Evolutionary conservation across 2,113 vertebrate genomes (phyloP).

Genomic region (Megaceryle maxima): DNA sequence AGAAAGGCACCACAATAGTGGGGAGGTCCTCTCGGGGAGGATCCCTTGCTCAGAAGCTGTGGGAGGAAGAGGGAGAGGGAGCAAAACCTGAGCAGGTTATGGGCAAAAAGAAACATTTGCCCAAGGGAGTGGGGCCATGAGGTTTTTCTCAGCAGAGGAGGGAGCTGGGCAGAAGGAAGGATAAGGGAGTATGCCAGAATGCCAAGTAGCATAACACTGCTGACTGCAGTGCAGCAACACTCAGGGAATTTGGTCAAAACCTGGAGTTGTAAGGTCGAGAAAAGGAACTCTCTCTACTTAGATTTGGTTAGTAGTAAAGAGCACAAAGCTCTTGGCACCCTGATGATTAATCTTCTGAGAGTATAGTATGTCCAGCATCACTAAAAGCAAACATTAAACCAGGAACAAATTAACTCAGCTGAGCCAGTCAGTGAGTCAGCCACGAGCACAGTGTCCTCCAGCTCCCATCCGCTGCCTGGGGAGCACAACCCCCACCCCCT

Average conservation of each 20-base stretch:
- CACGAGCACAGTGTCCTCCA: rapidly evolving
- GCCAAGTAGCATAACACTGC: background rate
- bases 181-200: background rate
- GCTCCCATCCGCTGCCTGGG: background rate
- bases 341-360: background rate
- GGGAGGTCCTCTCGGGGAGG: background rate
- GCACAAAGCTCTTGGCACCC: background rate
- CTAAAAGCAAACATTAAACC: background rate
- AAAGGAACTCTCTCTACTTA: background rate
- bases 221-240: background rate
- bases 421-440: background rate
- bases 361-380: background rate
- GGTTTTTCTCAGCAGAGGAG: background rate
- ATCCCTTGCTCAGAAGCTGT: background rate
- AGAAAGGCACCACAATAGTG: background rate
- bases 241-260: background rate
- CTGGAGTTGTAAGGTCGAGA: background rate
- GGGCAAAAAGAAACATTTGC: background rate
- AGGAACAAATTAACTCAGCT: background rate
- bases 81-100: background rate
- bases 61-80: background rate
- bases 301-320: background rate
- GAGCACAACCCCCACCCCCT: background rate
- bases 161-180: background rate
- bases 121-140: background rate